Evolutionary conservation across 2,797 vertebrate genomes (phyloP), one percentile per base, ranked within the genome.

Genomic region (Gephyroberyx darwinii): DNA sequence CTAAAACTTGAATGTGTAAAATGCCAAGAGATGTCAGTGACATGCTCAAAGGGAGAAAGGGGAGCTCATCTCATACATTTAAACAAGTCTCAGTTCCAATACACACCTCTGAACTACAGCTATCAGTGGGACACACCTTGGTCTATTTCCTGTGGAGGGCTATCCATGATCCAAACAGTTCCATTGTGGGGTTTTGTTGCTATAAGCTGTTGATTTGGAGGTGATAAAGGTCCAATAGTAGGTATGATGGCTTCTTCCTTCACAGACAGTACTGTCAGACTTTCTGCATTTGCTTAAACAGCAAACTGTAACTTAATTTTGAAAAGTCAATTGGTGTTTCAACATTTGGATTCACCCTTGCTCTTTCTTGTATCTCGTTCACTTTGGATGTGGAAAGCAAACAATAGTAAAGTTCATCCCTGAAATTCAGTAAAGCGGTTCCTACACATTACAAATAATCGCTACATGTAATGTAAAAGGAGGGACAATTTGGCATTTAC

Each of bases 71-170:
- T 86, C 69, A 71, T 64, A 39, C 81, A 84, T 81, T 69, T 59
- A 67, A 77, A 87, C 65, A 68, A 73, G 37, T 19, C 65, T 63
- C 63, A 58, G 60, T 63, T 79, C 60, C 78, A 90, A 86, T 88
- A 88, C 81, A 84, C 88, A 71, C 9, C 22, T 45, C 33, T 13
- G 12, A 16, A 39, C 37, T 58, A 78, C 75, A 65, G 31, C 61
- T 55, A 77, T 63, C 70, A 69, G 22, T 45, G 55, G 68, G 81
- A 77, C 84, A 81, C 80, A 84, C 85, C 84, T 74, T 53, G 41
- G 60, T 57, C 82, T 78, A 70, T 82, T 87, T 90, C 87, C 89
- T 89, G 78, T 50, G 67, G 35, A 72, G 64, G 56, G 71, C 70
- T 58, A 70, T 74, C 72, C 62, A 61, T 59, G 56, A 83, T 55